These are phyloP conservation scores for Corythaixoides concolor DNA, from an alignment of 2,113 vertebrate genomes.

Conservation along the genomic window DNA sequence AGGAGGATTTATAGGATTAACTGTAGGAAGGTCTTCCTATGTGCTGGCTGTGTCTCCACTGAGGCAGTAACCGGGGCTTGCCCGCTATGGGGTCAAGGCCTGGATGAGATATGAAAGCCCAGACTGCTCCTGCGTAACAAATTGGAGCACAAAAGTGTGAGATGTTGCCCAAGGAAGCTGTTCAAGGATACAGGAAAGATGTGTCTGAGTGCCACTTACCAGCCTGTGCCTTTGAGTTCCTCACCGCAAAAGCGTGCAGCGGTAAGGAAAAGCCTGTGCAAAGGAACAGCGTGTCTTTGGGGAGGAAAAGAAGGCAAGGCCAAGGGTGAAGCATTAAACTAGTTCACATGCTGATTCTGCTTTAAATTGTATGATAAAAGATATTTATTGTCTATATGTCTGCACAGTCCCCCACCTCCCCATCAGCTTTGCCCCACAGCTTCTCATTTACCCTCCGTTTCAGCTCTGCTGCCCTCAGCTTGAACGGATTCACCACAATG, in stretches of 20 bases:
- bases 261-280: background rate
- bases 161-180: background rate
- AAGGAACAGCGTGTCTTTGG: background rate
- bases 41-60: background rate
- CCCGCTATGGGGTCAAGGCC: fast-evolving
- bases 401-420: background rate
- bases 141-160: background rate
- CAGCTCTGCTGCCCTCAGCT: background rate
- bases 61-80: background rate
- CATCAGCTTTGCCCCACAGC: background rate
- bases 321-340: background rate
- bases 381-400: background rate
- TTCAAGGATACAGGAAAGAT: background rate
- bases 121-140: background rate
- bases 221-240: background rate
- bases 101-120: background rate
- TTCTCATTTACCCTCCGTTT: background rate
- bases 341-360: background rate
- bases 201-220: background rate
- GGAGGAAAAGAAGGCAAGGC: background rate
- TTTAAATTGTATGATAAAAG: background rate
- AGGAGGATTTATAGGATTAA: background rate
- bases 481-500: background rate
- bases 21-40: background rate
- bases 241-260: background rate